Base-by-base conservation (phyloP, 2,888 invertebrate genomes). In the Congeria kusceri region DNA sequence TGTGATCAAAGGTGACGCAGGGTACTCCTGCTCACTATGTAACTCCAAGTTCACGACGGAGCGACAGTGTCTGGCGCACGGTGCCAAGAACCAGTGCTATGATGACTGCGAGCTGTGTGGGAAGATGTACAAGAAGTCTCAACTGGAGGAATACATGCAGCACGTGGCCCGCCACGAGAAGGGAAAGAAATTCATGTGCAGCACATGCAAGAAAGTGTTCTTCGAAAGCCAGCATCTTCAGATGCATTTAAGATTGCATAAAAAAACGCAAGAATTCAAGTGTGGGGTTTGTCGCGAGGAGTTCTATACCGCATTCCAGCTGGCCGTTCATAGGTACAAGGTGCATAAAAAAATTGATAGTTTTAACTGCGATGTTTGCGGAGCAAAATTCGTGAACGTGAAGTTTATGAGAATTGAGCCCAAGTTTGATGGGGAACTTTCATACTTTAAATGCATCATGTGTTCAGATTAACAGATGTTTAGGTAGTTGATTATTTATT, bases 361-460 rank as follows among this genome's bases (percentile, higher is more conserved):
- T 15, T 80, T 73, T 44, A 64, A 49, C 13, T 80, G 80, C 66
- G 80, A 80, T 47, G 47, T 80, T 0, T 80, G 80, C 58, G 68
- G 53, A 29, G 80, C 76, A 5, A 80, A 80, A 62, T 76, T 80
- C 62, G 76, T 67, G 7, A 80, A 72, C 47, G 69, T 80, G 13
- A 80, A 56, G 20, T 80, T 77, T 57, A 73, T 80, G 80, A 72
- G 49, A 23, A 69, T 64, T 62, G 80, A 80, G 29, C 15, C 76
- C 0, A 39, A 68, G 39, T 68, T 80, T 69, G 80, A 80, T 73
- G 80, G 80, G 3, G 57, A 65, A n/a, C 47, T 80, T 29, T 80
- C 80, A 11, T 80, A 66, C 46, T 80, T 80, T 28, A 68, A 66
- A 58, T 80, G 80, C 68, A 56, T 80, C 0, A 80, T 80, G 69